Conservation (phyloP, 2,113 vertebrate species). For the Thalassoma bifasciatum region DNA sequence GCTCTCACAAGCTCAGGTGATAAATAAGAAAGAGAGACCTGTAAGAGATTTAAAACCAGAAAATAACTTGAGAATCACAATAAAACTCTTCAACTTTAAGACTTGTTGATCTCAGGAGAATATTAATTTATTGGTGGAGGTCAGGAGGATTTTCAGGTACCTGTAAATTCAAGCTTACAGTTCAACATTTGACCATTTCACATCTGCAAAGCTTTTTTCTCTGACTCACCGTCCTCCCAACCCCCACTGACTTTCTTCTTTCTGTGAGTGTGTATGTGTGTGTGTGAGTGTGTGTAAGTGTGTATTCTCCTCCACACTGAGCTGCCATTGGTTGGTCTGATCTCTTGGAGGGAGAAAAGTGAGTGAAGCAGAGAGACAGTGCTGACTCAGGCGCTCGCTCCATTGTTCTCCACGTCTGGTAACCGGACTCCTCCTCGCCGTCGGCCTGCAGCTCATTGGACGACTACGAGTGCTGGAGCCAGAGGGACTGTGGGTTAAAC, state of each 20-base stretch:
- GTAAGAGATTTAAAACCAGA: no score
- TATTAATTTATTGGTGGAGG: no score
- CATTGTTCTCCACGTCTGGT: conserved; percentile 75
- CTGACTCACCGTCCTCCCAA: conserved; percentile 48
- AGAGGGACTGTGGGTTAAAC: conserved; percentile 76
- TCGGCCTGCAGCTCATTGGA: conserved; percentile 68
- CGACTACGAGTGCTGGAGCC: conserved; percentile 73
- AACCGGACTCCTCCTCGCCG: conserved; percentile 75
- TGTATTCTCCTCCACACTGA: conserved; percentile 71
- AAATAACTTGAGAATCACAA: no score
- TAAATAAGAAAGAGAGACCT: no score
- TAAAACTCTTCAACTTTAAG: no score
- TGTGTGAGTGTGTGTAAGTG: conserved; percentile 18
- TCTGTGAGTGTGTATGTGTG: conserved; percentile 31
- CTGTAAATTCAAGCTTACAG: not conserved
- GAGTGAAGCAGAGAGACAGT: conserved; percentile 62
- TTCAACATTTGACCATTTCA: conserved; percentile 39
- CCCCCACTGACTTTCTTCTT: conserved; percentile 72
- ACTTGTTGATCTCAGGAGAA: no score
- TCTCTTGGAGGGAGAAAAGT: conserved; percentile 72
- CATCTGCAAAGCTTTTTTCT: conserved; percentile 63
- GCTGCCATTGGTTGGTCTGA: conserved; percentile 71
- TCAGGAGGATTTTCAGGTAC: no score
- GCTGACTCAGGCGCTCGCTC: conserved; percentile 78
- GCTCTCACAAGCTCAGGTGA: no score